phyloP scores from a whole-genome alignment of 2,888 invertebrate genomes.

The Mimas tiliae region DNA sequence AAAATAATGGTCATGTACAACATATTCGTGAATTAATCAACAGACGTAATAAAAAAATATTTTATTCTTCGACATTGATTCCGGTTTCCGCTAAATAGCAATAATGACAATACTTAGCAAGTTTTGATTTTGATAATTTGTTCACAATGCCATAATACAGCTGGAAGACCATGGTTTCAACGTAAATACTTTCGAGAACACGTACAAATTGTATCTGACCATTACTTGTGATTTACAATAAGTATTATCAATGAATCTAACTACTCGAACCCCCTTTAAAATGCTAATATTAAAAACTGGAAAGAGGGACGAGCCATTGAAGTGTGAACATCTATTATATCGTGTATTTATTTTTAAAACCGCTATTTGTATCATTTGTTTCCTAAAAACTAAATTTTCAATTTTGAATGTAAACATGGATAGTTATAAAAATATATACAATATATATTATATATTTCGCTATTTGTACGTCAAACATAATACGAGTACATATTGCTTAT shows the following conservation, averaged over 20 bases:
- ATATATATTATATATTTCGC: constrained; percentile 55
- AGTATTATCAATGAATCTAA: constrained; percentile 58
- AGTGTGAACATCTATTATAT: constrained; percentile 41
- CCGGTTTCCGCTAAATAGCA: constrained; percentile 27
- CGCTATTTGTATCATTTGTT: constrained; percentile 35
- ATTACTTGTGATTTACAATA: constrained; percentile 67
- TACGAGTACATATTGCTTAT: constrained; percentile 65
- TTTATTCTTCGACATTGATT: neutral
- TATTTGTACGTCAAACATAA: constrained; percentile 67
- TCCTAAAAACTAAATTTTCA: constrained; percentile 56
- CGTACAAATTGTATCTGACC: constrained; percentile 58
- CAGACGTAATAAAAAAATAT: constrained; percentile 2
- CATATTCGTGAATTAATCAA: constrained; percentile 16
- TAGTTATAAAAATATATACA: constrained; percentile 72
- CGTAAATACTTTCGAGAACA: constrained; percentile 36
- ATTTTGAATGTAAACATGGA: constrained; percentile 79
- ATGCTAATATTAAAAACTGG: constrained; percentile 38
- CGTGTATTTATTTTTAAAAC: constrained; percentile 44
- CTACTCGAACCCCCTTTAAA: constrained; percentile 35
- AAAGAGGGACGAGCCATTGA: constrained; percentile 27
- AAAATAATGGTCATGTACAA: constrained; percentile 69
- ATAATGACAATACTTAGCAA: constrained; percentile 26
- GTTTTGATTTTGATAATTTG: constrained; percentile 38
- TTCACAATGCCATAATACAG: constrained; percentile 56
- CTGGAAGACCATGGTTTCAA: constrained; percentile 63